These are phyloP conservation scores for Chloroclystis v-ata DNA, from an alignment of 2,888 invertebrate species.

Conservation along the genomic window DNA sequence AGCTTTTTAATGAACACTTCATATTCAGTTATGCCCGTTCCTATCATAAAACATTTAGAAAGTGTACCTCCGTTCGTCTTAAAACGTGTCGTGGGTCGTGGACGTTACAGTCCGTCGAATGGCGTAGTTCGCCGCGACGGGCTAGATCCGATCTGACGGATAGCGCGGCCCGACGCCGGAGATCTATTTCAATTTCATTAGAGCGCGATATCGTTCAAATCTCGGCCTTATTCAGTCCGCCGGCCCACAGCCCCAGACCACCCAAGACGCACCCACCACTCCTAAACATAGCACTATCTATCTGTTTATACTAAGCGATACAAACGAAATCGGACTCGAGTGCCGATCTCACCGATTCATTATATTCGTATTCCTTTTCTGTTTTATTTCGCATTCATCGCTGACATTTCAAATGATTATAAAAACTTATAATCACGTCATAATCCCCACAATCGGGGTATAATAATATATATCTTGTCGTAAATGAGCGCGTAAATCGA, in stretches of 20 bases:
- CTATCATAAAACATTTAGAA: too few relatives aligned
- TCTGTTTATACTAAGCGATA: constrained; percentile 61
- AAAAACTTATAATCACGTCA: constrained; percentile 52
- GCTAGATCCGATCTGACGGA: constrained; percentile 67
- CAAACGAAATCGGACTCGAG: constrained; percentile 50
- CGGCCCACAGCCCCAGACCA: constrained; percentile 63
- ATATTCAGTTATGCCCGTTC: constrained; percentile 1
- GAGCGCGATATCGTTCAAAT: constrained; percentile 70
- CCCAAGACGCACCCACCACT: constrained; percentile 64
- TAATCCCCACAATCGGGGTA: constrained; percentile 37
- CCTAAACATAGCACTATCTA: constrained; percentile 63
- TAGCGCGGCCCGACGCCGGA: constrained; percentile 50
- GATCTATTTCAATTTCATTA: constrained; percentile 71
- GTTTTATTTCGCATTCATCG: constrained; percentile 38
- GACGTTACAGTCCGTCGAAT: constrained; percentile 21
- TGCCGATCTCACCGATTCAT: constrained; percentile 26
- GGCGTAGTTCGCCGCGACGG: constrained; percentile 49
- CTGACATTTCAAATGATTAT: constrained; percentile 40
- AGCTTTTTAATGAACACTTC: constrained; percentile 14
- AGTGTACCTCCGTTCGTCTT: too few relatives aligned
- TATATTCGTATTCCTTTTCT: constrained; percentile 27
- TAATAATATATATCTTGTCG: constrained; percentile 51
- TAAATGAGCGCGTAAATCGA: constrained; percentile 55
- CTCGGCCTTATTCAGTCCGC: constrained; percentile 66
- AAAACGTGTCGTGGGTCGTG: too few relatives aligned